These are phyloP conservation scores for Sthenelais limicola DNA, from an alignment of 2,888 invertebrate species.

Conservation along the genomic window DNA sequence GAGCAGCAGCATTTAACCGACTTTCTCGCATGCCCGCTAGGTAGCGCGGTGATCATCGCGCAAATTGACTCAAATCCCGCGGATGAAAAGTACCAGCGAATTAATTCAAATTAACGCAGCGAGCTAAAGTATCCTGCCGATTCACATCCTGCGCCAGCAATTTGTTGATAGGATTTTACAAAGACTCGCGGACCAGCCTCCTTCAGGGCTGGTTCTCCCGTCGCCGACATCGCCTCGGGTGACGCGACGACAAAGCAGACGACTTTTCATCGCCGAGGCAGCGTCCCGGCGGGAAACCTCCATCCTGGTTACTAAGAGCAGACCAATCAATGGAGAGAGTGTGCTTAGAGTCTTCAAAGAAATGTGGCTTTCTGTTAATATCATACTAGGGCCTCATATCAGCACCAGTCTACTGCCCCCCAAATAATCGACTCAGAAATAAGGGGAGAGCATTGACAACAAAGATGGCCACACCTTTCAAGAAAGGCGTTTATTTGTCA, in stretches of 20 bases:
- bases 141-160: conserved; percentile 30
- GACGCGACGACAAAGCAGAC: conserved; percentile 25
- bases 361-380: no score
- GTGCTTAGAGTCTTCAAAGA: no score
- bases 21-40: conserved; percentile 29
- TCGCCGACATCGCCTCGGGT: conserved; percentile 21
- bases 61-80: conserved; percentile 26
- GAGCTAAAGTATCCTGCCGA: conserved; percentile 21
- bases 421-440: no score
- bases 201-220: background rate
- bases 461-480: no score
- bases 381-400: no score
- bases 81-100: conserved; percentile 28
- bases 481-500: no score
- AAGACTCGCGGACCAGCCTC: background rate
- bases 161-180: conserved; percentile 28
- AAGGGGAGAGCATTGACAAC: no score
- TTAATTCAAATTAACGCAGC: conserved; percentile 34
- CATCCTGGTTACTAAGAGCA: no score
- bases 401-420: no score
- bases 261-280: conserved; percentile 17
- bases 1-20: conserved; percentile 1
- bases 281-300: conserved; percentile 30
- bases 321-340: no score
- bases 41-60: conserved; percentile 7